Evolutionary conservation across 2,113 vertebrate species (phyloP), one percentile per base, ranked within the genome.

Genomic region (Odontesthes bonariensis): DNA sequence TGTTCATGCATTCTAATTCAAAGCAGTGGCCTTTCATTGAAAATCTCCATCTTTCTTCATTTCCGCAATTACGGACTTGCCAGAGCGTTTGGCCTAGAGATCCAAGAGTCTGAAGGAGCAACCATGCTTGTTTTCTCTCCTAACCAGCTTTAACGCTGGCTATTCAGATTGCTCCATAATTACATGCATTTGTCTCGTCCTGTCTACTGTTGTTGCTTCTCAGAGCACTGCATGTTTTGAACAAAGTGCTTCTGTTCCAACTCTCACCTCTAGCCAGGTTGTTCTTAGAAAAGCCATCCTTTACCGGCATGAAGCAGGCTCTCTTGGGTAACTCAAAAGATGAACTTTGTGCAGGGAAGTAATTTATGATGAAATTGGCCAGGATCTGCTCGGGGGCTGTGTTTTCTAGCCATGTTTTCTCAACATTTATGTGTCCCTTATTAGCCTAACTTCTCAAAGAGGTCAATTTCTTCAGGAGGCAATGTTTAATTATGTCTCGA

Each of bases 1-100:
- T 92, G 89, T 92, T 92, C 88, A 89, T 93, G 92, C 88, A 90
- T 93, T 92, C 91, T 89, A 90, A 92, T 91, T 88, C 84, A 85
- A 84, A 87, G 88, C 85, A 70, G 69, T 80, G 80, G 85, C 85
- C 87, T 89, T 91, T 89, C 72, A 84, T 84, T 83, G 62, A 87
- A 75, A 52, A 64, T 77, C 81, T 87, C 73, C 82, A 89, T 93
- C 84, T 89, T 87, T 91, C 88, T 91, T 91, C 81, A 90, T 92
- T 90, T 92, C 82, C 63, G 70, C 86, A 89, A 89, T 94, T 92
- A 89, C 67, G 16, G 75, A 79, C 79, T 81, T 70, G 73, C 79
- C 83, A 79, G 66, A 80, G 77, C 86, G 79, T 89, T 89, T 89
- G 87, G 76, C 79, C 71, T 59, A 62, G 1, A 86, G 81, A 88